Base-by-base conservation (phyloP, 1,140 invertebrate species). In the Calliopsis andreniformis region DNA sequence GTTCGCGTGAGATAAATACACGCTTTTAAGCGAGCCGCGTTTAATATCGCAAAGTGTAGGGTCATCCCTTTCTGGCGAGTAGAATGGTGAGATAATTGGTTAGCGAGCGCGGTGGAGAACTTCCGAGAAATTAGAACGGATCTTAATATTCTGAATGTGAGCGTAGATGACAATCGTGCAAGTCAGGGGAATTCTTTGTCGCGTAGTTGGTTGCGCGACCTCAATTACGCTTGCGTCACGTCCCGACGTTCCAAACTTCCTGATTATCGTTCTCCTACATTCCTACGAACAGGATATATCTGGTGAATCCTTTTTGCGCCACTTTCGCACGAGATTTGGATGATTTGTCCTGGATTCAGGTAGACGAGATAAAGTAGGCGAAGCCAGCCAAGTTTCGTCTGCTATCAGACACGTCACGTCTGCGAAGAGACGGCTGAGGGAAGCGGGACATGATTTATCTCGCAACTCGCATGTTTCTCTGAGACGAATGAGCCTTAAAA, bases 401-500 rank as follows among this genome's bases (percentile, higher is more conserved):
- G 53, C 70, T 72, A 71, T 64, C 62, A 25, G 18, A 10, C 51
- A 43, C 4, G 18, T 35, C 20, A n/a, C 10, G 7, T 18, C n/a
- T 2, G 3, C 3, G 7, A 23, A 2, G 55, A 10, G 2, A 25
- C 10, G 35, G 49, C 23, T 16, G 3, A 1, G 14, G 20, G 18
- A 8, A 35, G 35, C 39, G 47, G 23, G 39, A 7, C 51, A 39
- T 59, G 79, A 82, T 82, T 82, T 82, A 81, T 71, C 71, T 56
- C 49, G 12, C 5, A 23, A 8, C 20, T 62, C 32, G 55, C 25
- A 10, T 47, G 28, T 59, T 35, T 8, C 32, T 5, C 32, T 5
- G 35, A 63, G 69, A 72, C 45, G 47, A 72, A 72, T 42, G 47
- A 64, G n/a, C 45, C 18, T 7, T 20, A 39, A 32, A 49, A 63